phyloP scores from a whole-genome alignment of 2,888 invertebrate species.

The Aleiodes testaceus region DNA sequence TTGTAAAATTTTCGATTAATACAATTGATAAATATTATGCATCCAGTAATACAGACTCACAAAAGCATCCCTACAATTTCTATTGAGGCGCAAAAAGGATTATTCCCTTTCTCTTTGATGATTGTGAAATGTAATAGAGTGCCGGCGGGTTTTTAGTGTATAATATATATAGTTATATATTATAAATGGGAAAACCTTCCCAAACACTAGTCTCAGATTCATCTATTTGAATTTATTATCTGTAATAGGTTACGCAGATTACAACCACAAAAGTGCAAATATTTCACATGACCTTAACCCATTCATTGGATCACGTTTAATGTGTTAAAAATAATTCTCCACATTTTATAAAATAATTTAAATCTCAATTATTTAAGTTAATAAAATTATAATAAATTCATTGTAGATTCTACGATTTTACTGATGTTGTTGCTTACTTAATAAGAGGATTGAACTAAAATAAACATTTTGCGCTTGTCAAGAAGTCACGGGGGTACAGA shows the following conservation, averaged over 20 bases:
- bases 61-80: conserved; percentile 39
- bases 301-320: too few relatives aligned
- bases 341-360: conserved; percentile 3
- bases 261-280: conserved; percentile 68
- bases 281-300: conserved; percentile 70
- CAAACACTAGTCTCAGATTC: conserved; percentile 46
- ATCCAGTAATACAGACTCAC: conserved; percentile 31
- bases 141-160: conserved; percentile 14
- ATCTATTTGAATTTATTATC: conserved; percentile 64
- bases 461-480: conserved; percentile 3
- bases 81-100: conserved; percentile 51
- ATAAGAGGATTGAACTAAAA: background rate
- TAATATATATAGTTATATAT: too few relatives aligned
- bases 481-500: background rate
- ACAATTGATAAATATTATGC: background rate
- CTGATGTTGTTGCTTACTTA: background rate
- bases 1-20: background rate
- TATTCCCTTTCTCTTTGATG: conserved; percentile 67
- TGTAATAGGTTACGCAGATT: conserved; percentile 69
- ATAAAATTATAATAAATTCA: conserved; percentile 2
- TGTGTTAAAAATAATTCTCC: background rate
- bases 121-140: conserved; percentile 60
- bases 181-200: conserved; percentile 52
- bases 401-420: background rate
- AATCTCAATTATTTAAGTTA: background rate